A percentile compares a stretch with the other conserved stretches of the same genome.
Conservation (phyloP, 2,113 vertebrate genomes). For the Oxyura jamaicensis region DNA sequence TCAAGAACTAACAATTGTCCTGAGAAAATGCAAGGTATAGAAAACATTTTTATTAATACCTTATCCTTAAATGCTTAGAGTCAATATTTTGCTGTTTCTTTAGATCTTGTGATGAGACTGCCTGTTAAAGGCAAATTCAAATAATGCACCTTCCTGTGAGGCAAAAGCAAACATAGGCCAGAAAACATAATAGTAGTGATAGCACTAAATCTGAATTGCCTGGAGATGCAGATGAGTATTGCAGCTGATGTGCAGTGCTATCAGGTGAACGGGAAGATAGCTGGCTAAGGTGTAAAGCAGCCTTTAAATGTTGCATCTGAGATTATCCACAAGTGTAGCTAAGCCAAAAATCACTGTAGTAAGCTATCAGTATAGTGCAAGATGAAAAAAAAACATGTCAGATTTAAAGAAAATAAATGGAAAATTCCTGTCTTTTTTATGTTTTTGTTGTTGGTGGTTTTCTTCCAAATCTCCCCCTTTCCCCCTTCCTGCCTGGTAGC, state of each 20-base stretch:
- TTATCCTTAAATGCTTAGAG: not conserved
- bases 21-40: not conserved
- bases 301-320: not conserved
- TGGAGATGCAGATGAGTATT: not conserved
- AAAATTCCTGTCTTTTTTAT: accelerated
- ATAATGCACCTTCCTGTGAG: not conserved
- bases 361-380: not conserved
- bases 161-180: not conserved
- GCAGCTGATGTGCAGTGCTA: not conserved
- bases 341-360: not conserved
- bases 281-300: not conserved
- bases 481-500: not conserved
- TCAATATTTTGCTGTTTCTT: not conserved
- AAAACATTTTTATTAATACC: not conserved
- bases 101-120: not conserved
- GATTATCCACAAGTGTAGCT: not conserved
- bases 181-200: not conserved
- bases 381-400: not conserved
- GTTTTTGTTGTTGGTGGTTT: not conserved
- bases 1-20: not conserved
- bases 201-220: not conserved
- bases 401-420: not conserved
- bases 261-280: not conserved
- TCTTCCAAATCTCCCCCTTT: not conserved
- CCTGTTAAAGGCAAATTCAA: not conserved